These are phyloP conservation scores for Hydrotaea cyrtoneurina DNA, from an alignment of 2,888 invertebrate species.

Conservation along the genomic window DNA sequence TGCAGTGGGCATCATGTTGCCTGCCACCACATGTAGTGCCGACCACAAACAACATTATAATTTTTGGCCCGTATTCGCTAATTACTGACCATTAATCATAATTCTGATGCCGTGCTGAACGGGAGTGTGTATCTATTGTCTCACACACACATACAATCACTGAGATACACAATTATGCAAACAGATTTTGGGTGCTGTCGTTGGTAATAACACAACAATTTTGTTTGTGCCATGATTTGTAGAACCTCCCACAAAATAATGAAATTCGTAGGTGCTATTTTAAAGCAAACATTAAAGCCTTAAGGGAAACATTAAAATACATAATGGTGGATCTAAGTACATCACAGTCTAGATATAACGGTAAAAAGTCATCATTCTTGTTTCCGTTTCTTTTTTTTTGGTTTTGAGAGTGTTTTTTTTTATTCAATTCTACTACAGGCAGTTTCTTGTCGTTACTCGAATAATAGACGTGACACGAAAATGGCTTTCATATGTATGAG, in stretches of 20 bases:
- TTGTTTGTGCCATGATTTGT: not conserved
- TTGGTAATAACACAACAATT: not conserved
- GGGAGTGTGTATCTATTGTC: not conserved
- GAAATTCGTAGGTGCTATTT: not conserved
- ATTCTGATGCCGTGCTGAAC: not conserved
- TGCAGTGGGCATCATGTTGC: not conserved
- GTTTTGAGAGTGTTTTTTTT: not conserved
- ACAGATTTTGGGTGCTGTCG: not conserved
- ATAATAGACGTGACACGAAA: too few species aligned
- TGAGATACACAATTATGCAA: not conserved
- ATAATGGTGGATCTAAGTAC: not conserved
- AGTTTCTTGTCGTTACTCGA: too few species aligned
- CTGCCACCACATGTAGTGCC: not conserved
- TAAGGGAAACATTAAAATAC: not conserved
- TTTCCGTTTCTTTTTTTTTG: not conserved
- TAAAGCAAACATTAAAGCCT: not conserved
- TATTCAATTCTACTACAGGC: not conserved
- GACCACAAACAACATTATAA: not conserved
- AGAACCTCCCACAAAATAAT: not conserved
- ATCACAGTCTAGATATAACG: not conserved
- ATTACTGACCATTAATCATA: slow-evolving; percentile 28
- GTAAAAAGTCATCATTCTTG: not conserved
- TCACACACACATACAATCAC: not conserved
- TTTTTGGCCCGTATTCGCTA: slow-evolving; percentile 12
- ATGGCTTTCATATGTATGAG: too few species aligned